Conservation (phyloP, 2,797 vertebrate species). For the Micrastur ruficollis region DNA sequence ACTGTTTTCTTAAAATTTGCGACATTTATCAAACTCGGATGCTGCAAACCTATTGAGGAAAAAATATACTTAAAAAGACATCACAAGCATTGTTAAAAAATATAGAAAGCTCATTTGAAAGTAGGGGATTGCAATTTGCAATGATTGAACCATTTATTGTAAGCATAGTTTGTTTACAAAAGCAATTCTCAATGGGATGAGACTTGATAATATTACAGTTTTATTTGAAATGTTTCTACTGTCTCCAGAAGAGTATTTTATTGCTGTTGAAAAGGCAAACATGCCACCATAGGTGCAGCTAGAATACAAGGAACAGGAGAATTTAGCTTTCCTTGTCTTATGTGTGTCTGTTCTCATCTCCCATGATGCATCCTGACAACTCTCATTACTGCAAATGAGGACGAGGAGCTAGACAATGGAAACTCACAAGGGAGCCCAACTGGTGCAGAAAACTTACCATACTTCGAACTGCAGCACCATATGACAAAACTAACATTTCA, state of each 20-base stretch:
- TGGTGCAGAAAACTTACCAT: background rate
- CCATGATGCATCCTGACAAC: background rate
- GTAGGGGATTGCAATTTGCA: background rate
- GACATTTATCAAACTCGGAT: background rate
- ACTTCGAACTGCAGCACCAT: background rate
- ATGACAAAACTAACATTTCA: background rate
- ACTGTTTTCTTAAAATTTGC: background rate
- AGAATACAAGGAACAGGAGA: background rate
- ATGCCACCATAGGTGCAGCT: background rate
- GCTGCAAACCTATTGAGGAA: background rate
- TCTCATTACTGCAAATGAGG: background rate
- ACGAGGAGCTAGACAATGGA: background rate
- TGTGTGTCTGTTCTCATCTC: background rate
- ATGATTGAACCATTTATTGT: background rate
- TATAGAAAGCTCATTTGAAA: background rate
- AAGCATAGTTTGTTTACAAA: background rate
- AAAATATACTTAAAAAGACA: background rate
- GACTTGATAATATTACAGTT: background rate
- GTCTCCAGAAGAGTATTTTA: background rate
- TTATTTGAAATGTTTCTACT: background rate
- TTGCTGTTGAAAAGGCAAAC: background rate
- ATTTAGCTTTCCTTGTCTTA: background rate
- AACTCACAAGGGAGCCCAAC: background rate
- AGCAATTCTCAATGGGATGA: background rate
- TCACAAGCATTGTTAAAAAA: background rate